Evolutionary conservation across 2,797 vertebrate genomes (phyloP), one percentile per base, ranked within the genome.

Genomic region (Pachyuromys duprasi): DNA sequence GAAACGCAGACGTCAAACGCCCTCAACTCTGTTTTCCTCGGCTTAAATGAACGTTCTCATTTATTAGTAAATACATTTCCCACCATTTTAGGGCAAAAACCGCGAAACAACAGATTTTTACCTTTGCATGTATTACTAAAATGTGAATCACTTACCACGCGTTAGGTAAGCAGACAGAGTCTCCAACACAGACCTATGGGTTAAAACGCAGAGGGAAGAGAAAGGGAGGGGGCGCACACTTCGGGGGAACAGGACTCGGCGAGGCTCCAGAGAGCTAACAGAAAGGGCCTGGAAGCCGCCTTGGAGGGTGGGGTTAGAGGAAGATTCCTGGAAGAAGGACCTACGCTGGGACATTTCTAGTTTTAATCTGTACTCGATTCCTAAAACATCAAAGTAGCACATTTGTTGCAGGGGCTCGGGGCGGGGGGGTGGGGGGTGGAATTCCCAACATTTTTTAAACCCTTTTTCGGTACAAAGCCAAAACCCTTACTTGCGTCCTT

Each of bases 321-420:
- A 39, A 74, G 95, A 91, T 95, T 96, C 96, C 95, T 96, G 89
- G 89, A 96, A 96, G 83, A 62, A 95, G 87, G 87, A 81, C 91
- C 94, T 95, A 93, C 80, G 14, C 72, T n/a, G 82, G 55, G 67
- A 86, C 60, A 57, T 60, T 94, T 81, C 87, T 96, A 97, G 91
- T 96, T 96, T 96, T 94, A 96, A 93, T 88, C 91, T 96, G 96
- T 94, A 97, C 89, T 93, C 36, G 76, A 95, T 96, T 96, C 95
- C 83, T 96, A 91, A 95, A 95, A 92, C 96, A 91, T 63, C 63
- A 91, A 96, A 96, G 95, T 96, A 89, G 92, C 42, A 88, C 67
- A 69, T 95, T 70, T 92, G 57, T 49, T 76, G 14, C 3, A 0
- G 18, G 49, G 36, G 57, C 14, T 15, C 3, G 55, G 17, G 55